Conservation (phyloP, 2,113 vertebrate genomes). For the Barnardius zonarius region DNA sequence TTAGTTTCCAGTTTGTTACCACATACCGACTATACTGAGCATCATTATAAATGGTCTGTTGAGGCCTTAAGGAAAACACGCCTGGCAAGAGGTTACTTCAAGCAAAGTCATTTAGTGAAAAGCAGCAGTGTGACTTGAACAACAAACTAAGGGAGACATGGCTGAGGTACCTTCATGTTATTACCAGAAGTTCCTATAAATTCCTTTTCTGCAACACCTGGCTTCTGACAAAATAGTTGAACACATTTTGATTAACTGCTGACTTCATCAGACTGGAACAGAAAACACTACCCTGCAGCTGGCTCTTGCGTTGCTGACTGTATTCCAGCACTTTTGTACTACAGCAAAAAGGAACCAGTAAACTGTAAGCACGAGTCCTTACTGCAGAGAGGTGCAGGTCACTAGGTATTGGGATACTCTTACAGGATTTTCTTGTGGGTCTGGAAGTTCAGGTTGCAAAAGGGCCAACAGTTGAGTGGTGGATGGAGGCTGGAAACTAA, state of each 20-base stretch:
- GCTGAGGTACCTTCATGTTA: not conserved
- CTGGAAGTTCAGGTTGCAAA: not conserved
- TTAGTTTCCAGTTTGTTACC: slow-evolving; percentile 42
- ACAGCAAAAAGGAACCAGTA: not conserved
- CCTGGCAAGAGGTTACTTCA: not conserved
- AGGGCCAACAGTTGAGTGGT: not conserved
- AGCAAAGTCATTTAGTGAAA: not conserved
- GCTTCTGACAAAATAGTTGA: not conserved
- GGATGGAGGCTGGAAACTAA: not conserved
- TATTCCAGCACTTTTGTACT: not conserved
- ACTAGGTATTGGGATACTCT: no score
- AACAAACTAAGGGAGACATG: not conserved
- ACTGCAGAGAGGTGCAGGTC: not conserved
- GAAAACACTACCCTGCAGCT: not conserved
- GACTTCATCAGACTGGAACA: not conserved
- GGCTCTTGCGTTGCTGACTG: not conserved
- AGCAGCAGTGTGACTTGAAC: not conserved
- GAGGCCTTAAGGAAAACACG: not conserved
- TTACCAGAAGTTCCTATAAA: not conserved
- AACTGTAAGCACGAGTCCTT: not conserved
- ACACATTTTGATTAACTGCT: not conserved
- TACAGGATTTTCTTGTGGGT: not conserved
- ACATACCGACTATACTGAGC: not conserved
- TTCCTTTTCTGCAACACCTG: not conserved
- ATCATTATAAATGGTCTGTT: slow-evolving; percentile 4